phyloP scores from a whole-genome alignment of 2,113 vertebrate genomes.

The Malaclemys terrapin region DNA sequence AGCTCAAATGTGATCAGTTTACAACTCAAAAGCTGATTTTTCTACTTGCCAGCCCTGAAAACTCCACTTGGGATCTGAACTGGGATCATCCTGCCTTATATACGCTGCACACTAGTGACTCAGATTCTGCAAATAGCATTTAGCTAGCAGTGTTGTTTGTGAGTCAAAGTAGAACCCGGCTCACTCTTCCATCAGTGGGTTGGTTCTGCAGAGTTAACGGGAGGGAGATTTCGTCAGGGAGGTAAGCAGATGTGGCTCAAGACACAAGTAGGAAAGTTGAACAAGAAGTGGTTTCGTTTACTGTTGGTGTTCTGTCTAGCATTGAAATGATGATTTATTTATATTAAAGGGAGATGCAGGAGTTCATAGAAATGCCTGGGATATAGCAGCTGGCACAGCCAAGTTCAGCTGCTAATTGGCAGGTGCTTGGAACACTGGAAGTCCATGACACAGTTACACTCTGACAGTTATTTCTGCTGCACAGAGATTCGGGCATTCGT shows the following conservation, averaged over 20 bases:
- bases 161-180: background rate
- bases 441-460: background rate
- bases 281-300: background rate
- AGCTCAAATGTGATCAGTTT: background rate
- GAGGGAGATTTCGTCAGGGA: background rate
- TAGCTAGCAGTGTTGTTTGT: background rate
- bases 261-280: background rate
- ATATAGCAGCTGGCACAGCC: background rate
- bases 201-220: background rate
- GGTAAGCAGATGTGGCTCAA: background rate
- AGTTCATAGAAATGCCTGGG: background rate
- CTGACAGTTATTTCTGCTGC: background rate
- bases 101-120: background rate
- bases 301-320: background rate
- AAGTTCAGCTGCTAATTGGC: background rate
- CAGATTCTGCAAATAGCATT: background rate
- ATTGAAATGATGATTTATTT: background rate
- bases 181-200: background rate
- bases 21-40: background rate
- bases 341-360: background rate
- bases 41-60: background rate
- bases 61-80: background rate
- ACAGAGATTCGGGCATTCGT: background rate
- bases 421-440: background rate
- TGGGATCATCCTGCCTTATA: background rate